These are phyloP conservation scores for Pachliopta kotzebuea DNA, from an alignment of 2,888 invertebrate species.

Conservation along the genomic window DNA sequence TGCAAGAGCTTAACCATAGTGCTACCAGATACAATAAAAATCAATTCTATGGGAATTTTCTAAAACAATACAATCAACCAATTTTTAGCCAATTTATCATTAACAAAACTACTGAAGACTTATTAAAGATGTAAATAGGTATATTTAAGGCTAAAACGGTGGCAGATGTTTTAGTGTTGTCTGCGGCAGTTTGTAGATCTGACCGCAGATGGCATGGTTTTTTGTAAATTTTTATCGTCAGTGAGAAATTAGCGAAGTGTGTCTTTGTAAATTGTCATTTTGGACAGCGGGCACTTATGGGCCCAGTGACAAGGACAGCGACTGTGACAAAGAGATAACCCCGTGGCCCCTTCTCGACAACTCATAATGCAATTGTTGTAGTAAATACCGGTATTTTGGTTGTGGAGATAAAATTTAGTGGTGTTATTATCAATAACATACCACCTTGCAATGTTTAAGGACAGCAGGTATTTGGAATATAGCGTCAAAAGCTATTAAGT, in stretches of 20 bases:
- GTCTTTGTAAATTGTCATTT: conserved; percentile 33
- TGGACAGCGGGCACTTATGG: conserved; percentile 43
- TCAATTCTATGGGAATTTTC: no score
- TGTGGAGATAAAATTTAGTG: conserved; percentile 22
- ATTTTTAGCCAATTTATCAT: neutral
- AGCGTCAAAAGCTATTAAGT: neutral
- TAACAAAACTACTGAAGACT: conserved; percentile 30
- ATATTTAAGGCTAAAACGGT: conserved; percentile 45
- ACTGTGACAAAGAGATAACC: conserved; percentile 51
- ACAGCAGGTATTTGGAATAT: neutral
- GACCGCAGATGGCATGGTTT: conserved; percentile 18
- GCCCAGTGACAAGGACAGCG: conserved; percentile 54
- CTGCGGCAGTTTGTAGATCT: conserved; percentile 49
- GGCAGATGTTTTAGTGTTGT: conserved; percentile 45
- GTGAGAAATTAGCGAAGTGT: conserved; percentile 28
- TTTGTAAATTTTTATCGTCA: conserved; percentile 26
- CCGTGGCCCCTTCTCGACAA: conserved; percentile 41
- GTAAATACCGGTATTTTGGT: conserved; percentile 26
- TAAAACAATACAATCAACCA: neutral
- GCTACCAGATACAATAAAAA: no score
- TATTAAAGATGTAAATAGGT: conserved; percentile 42
- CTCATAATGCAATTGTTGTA: conserved; percentile 50
- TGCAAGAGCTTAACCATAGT: no score
- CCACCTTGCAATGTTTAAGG: conserved; percentile 12
- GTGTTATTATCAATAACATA: conserved; percentile 15